Conservation (phyloP, 2,888 invertebrate species). For the Volucella inanis region DNA sequence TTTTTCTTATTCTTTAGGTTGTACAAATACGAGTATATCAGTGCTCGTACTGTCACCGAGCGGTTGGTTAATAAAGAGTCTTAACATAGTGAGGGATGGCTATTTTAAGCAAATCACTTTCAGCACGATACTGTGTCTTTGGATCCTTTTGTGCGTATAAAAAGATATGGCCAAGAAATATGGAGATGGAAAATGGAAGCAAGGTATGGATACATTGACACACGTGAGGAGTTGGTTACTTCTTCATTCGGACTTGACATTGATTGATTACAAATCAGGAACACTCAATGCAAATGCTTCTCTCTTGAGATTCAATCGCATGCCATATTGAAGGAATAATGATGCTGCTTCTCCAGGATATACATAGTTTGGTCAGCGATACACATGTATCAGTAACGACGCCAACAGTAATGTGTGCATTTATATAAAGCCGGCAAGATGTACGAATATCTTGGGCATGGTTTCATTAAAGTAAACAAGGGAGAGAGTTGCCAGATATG, state of each 20-base stretch:
- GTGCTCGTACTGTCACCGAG: conserved; percentile 18
- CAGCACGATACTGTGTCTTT: conserved; percentile 28
- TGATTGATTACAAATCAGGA: conserved; percentile 68
- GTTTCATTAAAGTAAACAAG: too few species aligned
- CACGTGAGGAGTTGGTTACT: conserved; percentile 54
- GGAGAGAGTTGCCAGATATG: too few species aligned
- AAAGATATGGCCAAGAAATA: neutral
- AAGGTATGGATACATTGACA: conserved; percentile 12
- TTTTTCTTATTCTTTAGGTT: conserved; percentile 10
- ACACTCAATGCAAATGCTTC: conserved; percentile 63
- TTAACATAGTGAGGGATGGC: conserved; percentile 65
- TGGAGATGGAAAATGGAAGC: too few species aligned
- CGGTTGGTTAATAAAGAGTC: conserved; percentile 63
- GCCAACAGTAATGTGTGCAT: too few species aligned
- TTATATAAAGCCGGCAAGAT: too few species aligned
- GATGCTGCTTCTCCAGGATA: conserved; percentile 20
- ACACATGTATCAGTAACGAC: too few species aligned
- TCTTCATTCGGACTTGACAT: conserved; percentile 63
- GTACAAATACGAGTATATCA: neutral
- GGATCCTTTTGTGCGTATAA: conserved; percentile 48
- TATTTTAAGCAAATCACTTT: conserved; percentile 73
- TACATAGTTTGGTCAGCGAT: neutral
- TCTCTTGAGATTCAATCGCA: conserved; percentile 37
- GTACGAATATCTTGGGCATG: too few species aligned
- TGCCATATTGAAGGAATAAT: conserved; percentile 43